phyloP scores from a whole-genome alignment of 2,797 vertebrate species.

The Cossypha heuglini region DNA sequence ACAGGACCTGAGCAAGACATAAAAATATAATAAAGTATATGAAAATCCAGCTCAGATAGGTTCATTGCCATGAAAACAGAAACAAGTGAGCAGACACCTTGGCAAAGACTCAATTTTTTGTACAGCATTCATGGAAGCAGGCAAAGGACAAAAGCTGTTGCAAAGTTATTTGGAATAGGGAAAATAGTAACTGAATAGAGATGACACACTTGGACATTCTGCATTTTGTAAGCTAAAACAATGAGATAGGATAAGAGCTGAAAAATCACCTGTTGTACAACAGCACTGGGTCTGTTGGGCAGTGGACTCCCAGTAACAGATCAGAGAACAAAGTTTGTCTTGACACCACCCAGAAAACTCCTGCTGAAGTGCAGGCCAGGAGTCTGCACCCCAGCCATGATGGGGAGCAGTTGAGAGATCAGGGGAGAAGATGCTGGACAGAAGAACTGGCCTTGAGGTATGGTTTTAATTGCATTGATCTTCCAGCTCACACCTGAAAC shows the following conservation, averaged over 20 bases:
- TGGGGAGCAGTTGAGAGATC: neutral
- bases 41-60: neutral
- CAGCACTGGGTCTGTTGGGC: neutral
- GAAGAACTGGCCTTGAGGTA: neutral
- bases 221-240: neutral
- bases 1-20: neutral
- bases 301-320: neutral
- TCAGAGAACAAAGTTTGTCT: neutral
- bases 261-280: neutral
- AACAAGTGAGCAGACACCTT: conserved; percentile 6
- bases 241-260: neutral
- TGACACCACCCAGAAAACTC: neutral
- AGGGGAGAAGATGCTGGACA: neutral
- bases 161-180: neutral
- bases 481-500: neutral
- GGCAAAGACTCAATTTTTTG: neutral
- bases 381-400: neutral
- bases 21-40: neutral
- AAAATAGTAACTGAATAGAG: neutral
- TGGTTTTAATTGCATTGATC: neutral
- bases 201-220: neutral
- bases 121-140: neutral
- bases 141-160: neutral
- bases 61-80: neutral
- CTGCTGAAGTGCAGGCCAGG: neutral